Percentiles rank a stretch among this genome's conserved stretches.
Evolutionary conservation across 1,140 invertebrate genomes (phyloP).

Genomic region (Zaprionus gabonicus): DNA sequence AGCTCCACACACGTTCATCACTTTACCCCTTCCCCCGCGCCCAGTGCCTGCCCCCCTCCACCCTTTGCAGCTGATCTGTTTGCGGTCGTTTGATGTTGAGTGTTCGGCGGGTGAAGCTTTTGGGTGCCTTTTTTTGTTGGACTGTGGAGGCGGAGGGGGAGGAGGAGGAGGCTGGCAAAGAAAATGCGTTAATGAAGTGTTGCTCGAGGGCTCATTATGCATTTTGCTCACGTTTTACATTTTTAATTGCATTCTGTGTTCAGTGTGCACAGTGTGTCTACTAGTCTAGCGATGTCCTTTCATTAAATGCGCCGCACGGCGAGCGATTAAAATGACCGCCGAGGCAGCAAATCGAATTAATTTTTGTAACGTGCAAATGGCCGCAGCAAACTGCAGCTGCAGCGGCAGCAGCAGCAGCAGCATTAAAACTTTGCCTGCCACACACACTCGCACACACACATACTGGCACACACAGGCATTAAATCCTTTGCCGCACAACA

Average conservation of each 20-base stretch:
- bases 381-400: slow-evolving; percentile 39
- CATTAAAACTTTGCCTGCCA: slow-evolving; percentile 44
- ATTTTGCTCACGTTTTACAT: slow-evolving; percentile 79
- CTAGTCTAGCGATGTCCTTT: slow-evolving; percentile 46
- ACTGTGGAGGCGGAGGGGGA: neutral
- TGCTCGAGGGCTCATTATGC: slow-evolving; percentile 76
- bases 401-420: slow-evolving; percentile 22
- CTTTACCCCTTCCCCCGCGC: too few relatives aligned
- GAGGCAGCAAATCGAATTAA: slow-evolving; percentile 83
- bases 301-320: slow-evolving; percentile 74
- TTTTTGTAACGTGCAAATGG: slow-evolving; percentile 83
- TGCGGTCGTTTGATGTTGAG: slow-evolving; percentile 28
- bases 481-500: slow-evolving; percentile 79
- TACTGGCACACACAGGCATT: slow-evolving; percentile 41
- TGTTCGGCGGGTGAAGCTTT: neutral
- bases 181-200: slow-evolving; percentile 80
- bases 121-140: too few relatives aligned
- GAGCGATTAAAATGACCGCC: slow-evolving; percentile 80
- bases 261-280: slow-evolving; percentile 13
- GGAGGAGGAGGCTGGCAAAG: slow-evolving; percentile 26
- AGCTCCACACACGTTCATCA: neutral
- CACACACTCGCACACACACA: neutral
- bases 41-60: neutral
- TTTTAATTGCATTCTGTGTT: slow-evolving; percentile 72
- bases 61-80: slow-evolving; percentile 38